Evolutionary conservation across 2,113 vertebrate species (phyloP), one percentile per base, ranked within the genome.

Genomic region (Channa argus): DNA sequence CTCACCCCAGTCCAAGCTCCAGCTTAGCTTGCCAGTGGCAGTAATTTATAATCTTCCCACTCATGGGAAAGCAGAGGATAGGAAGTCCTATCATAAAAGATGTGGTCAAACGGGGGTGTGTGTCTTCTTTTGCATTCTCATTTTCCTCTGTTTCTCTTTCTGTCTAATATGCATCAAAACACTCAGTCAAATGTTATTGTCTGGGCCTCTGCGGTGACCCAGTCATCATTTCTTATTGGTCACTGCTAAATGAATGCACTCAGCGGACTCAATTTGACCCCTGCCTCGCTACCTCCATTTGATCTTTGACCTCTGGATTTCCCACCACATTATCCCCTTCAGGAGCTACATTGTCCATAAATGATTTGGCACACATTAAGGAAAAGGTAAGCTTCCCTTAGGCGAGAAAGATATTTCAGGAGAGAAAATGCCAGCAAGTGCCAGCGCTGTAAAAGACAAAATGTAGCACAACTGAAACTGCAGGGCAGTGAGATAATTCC

Each of bases 31-130:
- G 60, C 60, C 59, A 76, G 82, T 82, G 67, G 71, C 83, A 72
- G 63, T 63, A 79, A 84, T 49, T 78, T 85, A 64, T 63, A 90
- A 82, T 85, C 81, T 84, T 77, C 82, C 81, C 69, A 70, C 71
- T 74, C 47, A 4, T 50, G 58, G 9, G 63, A 59, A 68, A 64
- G 62, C 46, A 2, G 33, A 61, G 58, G 34, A 59, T 75, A 59
- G 63, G 60, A 79, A 84, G 75, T 77, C 64, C 45, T 53, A 47
- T 85, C 64, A 61, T 15, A 12, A 9, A 61, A 50, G 71, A 74
- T 80, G 70, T 80, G 74, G 75, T 79, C 74, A 79, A 59, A 69
- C 49, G 6, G 36, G 43, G 12, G 38, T 1, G 15, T 63, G 50
- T n/a, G 5, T 58, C 9, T 63, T 58, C 0, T 3, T 14, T 44